Percentiles rank a stretch among this genome's conserved stretches.
Evolutionary conservation across 2,888 invertebrate genomes (phyloP).

Genomic region (Melikaiella ostensackeni): DNA sequence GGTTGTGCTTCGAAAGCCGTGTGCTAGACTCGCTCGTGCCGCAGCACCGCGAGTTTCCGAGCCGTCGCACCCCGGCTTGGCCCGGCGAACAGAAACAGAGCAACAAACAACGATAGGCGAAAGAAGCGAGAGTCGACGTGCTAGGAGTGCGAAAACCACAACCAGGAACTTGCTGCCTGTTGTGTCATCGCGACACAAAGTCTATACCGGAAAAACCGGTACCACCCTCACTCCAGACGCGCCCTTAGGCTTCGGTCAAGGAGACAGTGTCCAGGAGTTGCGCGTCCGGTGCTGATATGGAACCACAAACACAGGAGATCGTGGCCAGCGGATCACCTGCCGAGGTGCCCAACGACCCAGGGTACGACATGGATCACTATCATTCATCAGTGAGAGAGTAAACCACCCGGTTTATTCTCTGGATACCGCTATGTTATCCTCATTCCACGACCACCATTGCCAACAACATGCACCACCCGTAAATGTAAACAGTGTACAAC

Average conservation of each 20-base stretch:
- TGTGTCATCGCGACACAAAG: not conserved
- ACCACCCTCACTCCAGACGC: not conserved
- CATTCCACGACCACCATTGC: constrained; percentile 55
- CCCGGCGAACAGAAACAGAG: constrained; percentile 43
- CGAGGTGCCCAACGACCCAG: constrained; percentile 96
- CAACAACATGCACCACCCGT: constrained; percentile 58
- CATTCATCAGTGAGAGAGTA: not conserved
- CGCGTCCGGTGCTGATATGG: constrained; percentile 78
- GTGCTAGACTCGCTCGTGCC: constrained; percentile 46
- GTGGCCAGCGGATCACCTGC: constrained; percentile 88
- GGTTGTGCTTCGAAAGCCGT: constrained; percentile 31
- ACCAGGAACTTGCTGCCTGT: not conserved
- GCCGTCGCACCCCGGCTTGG: constrained; percentile 44
- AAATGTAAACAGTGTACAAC: constrained; percentile 21
- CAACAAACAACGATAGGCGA: constrained; percentile 41
- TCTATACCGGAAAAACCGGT: not conserved
- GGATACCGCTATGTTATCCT: constrained; percentile 40
- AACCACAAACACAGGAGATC: constrained; percentile 88
- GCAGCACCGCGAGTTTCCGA: constrained; percentile 50
- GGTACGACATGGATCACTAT: constrained; percentile 80
- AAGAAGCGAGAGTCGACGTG: constrained; percentile 43
- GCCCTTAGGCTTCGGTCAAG: not conserved
- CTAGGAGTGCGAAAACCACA: constrained; percentile 8
- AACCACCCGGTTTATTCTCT: constrained; percentile 40
- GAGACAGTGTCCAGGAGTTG: constrained; percentile 22